Conservation (phyloP, 2,113 vertebrate species). For the Dolichotis patagonum region DNA sequence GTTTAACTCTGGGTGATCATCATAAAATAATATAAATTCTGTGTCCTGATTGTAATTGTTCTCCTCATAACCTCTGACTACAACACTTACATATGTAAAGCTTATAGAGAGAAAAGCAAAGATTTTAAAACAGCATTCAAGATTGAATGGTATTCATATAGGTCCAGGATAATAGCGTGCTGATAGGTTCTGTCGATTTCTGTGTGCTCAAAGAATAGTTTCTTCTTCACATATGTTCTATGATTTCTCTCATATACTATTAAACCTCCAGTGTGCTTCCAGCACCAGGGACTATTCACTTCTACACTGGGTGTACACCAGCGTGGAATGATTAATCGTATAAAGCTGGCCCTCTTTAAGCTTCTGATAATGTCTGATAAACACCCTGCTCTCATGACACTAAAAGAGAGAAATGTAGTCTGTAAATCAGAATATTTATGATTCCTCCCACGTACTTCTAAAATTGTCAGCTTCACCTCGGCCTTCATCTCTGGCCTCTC, state of each 20-base stretch:
- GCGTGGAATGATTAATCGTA: neutral
- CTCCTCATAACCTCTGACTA: no score
- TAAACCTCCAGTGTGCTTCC: neutral
- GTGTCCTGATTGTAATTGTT: no score
- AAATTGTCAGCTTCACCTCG: neutral
- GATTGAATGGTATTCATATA: neutral
- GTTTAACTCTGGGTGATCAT: no score
- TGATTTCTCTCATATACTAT: neutral
- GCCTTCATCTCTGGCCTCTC: neutral
- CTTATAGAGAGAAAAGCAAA: neutral
- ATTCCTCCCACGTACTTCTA: neutral
- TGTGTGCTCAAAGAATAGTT: neutral
- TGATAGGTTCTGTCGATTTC: neutral
- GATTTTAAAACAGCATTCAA: neutral
- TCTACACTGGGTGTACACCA: neutral
- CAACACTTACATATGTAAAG: neutral
- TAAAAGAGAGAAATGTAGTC: neutral
- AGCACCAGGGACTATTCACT: neutral
- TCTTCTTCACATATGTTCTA: neutral
- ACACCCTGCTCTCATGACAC: neutral
- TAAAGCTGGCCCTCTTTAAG: neutral
- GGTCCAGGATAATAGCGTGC: neutral
- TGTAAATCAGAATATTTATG: neutral
- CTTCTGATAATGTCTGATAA: neutral
- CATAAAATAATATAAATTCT: no score